These are phyloP conservation scores for Watsonalla binaria DNA, from an alignment of 2,888 invertebrate species.

Conservation along the genomic window DNA sequence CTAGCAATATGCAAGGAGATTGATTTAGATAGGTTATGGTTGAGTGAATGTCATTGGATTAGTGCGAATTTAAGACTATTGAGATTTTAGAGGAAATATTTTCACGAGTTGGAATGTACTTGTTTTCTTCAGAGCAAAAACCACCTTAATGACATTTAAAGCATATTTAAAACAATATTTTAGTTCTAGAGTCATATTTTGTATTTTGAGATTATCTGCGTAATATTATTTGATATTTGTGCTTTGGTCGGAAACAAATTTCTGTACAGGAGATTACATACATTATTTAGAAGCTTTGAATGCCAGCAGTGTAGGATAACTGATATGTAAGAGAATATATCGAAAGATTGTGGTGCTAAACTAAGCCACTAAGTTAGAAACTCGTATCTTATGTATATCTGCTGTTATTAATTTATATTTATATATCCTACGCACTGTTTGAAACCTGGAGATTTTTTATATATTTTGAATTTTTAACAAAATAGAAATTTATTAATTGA, in stretches of 20 bases:
- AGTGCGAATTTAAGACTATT: neutral
- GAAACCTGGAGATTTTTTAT: too few relatives aligned
- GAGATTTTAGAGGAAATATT: neutral
- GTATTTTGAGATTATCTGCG: neutral
- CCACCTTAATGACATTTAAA: neutral
- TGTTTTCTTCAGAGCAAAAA: neutral
- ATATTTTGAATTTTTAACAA: too few relatives aligned
- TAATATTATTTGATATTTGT: neutral
- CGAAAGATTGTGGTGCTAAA: slow-evolving; percentile 1
- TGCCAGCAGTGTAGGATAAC: neutral
- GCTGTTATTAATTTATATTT: too few relatives aligned
- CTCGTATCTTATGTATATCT: too few relatives aligned
- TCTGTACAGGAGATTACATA: neutral
- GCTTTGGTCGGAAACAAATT: neutral
- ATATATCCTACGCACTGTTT: too few relatives aligned
- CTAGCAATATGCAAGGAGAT: slow-evolving; percentile 13
- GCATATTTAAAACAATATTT: neutral
- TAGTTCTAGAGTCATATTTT: neutral
- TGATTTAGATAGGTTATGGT: slow-evolving; percentile 11
- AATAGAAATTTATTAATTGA: too few relatives aligned
- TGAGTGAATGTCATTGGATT: slow-evolving; percentile 6
- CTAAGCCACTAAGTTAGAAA: slow-evolving; percentile 1
- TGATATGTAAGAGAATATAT: too few relatives aligned
- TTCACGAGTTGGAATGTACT: neutral
- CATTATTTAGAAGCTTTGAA: neutral